Conservation (phyloP, 2,113 vertebrate genomes). For the Todiramphus chloris region DNA sequence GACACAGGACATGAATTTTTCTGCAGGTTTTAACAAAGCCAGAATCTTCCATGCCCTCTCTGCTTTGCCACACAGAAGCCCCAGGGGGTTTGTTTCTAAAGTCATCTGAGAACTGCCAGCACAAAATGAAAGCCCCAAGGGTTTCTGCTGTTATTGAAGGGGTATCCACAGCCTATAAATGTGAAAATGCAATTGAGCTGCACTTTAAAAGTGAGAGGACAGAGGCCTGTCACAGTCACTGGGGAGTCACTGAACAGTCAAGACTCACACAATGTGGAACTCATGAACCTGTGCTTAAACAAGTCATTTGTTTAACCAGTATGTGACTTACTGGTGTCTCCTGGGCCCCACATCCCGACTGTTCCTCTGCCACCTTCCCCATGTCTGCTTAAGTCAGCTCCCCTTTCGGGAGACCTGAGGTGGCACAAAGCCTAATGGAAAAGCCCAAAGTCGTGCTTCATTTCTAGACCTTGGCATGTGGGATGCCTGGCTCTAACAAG, state of each 20-base stretch:
- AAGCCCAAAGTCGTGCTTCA: background rate
- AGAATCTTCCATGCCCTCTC: conserved; percentile 45
- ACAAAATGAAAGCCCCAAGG: conserved; percentile 49
- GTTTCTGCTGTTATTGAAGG: conserved; percentile 24
- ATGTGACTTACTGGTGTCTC: background rate
- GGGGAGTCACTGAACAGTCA: background rate
- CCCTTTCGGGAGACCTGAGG: background rate
- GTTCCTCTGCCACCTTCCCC: background rate
- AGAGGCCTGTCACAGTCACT: background rate
- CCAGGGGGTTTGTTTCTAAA: conserved; percentile 20
- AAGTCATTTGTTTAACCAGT: background rate
- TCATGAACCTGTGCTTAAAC: background rate
- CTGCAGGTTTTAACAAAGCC: conserved; percentile 63
- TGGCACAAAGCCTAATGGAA: background rate
- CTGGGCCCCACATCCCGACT: background rate
- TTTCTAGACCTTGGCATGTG: background rate
- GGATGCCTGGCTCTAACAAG: background rate
- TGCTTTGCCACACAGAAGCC: conserved; percentile 45
- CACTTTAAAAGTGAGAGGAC: conserved; percentile 35
- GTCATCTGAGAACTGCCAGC: conserved; percentile 44
- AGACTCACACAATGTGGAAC: background rate
- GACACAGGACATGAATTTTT: conserved; percentile 45
- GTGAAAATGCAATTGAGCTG: conserved; percentile 7
- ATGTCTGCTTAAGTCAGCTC: background rate
- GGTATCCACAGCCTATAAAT: background rate